Percentiles rank a stretch among this genome's conserved stretches.
Conservation (phyloP, 2,797 vertebrate genomes). For the Todus mexicanus region DNA sequence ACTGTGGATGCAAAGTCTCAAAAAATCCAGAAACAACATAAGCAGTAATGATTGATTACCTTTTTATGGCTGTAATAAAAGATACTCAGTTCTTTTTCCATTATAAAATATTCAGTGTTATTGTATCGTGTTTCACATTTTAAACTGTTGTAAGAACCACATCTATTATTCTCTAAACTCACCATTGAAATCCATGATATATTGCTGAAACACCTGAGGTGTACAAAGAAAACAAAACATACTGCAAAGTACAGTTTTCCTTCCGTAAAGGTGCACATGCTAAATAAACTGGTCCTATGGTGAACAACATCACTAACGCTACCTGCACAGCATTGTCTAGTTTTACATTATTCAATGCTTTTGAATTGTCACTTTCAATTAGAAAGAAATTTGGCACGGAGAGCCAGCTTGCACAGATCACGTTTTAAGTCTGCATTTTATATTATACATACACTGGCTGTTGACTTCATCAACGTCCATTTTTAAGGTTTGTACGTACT, state of each 20-base stretch:
- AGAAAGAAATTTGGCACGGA: not conserved
- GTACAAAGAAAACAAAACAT: not conserved
- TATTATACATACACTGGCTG: not conserved
- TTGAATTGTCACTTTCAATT: not conserved
- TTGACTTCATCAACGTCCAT: not conserved
- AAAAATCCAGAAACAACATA: not conserved
- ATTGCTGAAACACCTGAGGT: not conserved
- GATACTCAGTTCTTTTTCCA: not conserved
- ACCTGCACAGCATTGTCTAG: not conserved
- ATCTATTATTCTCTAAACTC: not conserved
- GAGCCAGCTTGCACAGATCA: fast-evolving
- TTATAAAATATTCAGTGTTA: conserved; percentile 45
- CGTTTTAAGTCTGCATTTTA: not conserved
- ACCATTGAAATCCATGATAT: not conserved
- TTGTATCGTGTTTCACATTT: not conserved
- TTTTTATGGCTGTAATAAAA: conserved; percentile 13
- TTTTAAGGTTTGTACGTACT: not conserved
- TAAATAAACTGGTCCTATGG: not conserved
- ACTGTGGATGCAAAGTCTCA: not conserved
- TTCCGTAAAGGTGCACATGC: not conserved
- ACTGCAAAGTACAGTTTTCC: not conserved
- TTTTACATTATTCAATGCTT: not conserved
- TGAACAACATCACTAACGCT: not conserved
- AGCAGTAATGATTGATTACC: not conserved
- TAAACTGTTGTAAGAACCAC: not conserved